A percentile compares a stretch with the other conserved stretches of the same genome.
phyloP scores from a whole-genome alignment of 2,113 vertebrate species.

The Myocastor coypus region DNA sequence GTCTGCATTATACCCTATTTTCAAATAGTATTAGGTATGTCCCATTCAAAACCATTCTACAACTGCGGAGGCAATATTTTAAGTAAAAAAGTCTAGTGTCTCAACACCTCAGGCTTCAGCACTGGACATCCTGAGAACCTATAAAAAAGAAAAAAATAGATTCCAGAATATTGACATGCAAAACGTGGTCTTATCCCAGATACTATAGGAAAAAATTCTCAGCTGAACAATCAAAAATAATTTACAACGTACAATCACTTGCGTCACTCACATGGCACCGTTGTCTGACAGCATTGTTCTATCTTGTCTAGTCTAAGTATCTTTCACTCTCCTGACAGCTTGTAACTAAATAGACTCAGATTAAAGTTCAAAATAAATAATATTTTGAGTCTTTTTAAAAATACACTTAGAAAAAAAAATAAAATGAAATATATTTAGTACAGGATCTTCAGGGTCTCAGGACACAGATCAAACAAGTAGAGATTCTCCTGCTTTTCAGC shows the following conservation, averaged over 20 bases:
- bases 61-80: not conserved
- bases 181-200: no score
- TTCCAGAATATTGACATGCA: not conserved
- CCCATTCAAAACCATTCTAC: not conserved
- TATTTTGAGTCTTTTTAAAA: no score
- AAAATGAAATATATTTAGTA: no score
- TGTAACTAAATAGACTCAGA: not conserved
- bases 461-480: no score
- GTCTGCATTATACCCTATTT: not conserved
- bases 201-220: no score
- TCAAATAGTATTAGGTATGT: not conserved
- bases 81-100: not conserved
- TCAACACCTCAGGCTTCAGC: not conserved
- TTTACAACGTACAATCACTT: not conserved
- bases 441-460: no score
- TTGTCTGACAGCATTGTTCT: not conserved
- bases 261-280: not conserved
- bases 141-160: not conserved
- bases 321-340: not conserved
- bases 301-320: not conserved
- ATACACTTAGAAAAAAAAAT: no score
- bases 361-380: not conserved
- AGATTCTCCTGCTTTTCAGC: no score
- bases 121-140: not conserved
- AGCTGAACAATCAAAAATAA: no score